Evolutionary conservation across 2,113 vertebrate genomes (phyloP).

Genomic region (Notarius quadriscutis): DNA sequence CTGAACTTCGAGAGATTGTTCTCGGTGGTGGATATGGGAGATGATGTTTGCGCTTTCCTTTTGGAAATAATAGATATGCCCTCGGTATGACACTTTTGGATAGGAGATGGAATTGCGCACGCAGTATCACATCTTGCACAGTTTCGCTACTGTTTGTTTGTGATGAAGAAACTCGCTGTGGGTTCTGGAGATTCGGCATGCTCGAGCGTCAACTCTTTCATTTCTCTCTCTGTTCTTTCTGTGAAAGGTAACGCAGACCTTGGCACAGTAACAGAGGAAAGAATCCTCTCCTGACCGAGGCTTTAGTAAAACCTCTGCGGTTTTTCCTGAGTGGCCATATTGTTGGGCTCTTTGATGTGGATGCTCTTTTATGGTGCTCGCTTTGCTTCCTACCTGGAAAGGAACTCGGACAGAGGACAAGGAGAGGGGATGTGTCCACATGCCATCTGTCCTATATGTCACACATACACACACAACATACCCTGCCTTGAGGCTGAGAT

Average conservation of each 20-base stretch:
- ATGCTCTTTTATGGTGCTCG: constrained; percentile 48
- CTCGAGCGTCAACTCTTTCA: not conserved
- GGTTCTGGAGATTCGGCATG: not conserved
- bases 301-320: constrained; percentile 59
- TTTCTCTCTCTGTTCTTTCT: constrained; percentile 10
- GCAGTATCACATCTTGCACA: constrained; percentile 1
- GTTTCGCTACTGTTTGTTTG: constrained; percentile 9
- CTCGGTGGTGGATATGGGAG: not conserved
- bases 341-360: constrained; percentile 66
- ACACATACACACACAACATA: constrained; percentile 25
- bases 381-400: constrained; percentile 63
- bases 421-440: constrained; percentile 55
- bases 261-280: constrained; percentile 64
- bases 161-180: constrained; percentile 26
- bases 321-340: constrained; percentile 63
- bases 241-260: constrained; percentile 35
- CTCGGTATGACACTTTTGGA: constrained; percentile 17
- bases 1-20: not conserved
- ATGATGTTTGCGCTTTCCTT: not conserved
- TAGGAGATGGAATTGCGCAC: not conserved
- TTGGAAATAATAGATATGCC: constrained; percentile 7
- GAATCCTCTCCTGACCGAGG: constrained; percentile 61
- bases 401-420: constrained; percentile 66
- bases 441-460: constrained; percentile 69
- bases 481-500: not conserved